These are phyloP conservation scores for Diloba caeruleocephala DNA, from an alignment of 2,888 invertebrate species.

Conservation along the genomic window DNA sequence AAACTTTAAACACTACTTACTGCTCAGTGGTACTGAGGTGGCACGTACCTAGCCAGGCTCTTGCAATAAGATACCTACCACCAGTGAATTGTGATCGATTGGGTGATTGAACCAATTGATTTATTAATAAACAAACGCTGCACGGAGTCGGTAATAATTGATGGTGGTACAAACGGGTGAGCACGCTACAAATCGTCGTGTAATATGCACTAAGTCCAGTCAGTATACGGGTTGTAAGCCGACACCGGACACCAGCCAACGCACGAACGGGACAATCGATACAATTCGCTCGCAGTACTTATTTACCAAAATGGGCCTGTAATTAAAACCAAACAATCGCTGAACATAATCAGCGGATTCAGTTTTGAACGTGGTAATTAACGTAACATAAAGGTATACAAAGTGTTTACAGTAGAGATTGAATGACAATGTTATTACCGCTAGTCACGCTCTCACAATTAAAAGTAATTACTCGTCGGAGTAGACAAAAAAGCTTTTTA, in stretches of 20 bases:
- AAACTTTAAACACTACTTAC: too few species aligned
- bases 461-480: constrained; percentile 6
- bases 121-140: constrained; percentile 38
- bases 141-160: constrained; percentile 33
- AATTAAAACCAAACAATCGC: constrained; percentile 72
- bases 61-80: too few species aligned
- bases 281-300: constrained; percentile 53
- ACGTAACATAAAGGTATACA: constrained; percentile 11
- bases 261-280: constrained; percentile 44
- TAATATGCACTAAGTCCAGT: constrained; percentile 39
- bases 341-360: constrained; percentile 57
- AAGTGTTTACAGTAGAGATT: constrained; percentile 5
- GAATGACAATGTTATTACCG: constrained; percentile 23
- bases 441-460: constrained; percentile 21
- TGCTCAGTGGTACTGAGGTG: too few species aligned
- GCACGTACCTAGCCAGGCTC: too few species aligned
- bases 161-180: constrained; percentile 12
- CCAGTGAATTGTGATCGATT: constrained; percentile 1
- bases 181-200: constrained; percentile 41
- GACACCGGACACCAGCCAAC: constrained; percentile 3
- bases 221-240: constrained; percentile 29
- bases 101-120: constrained; percentile 34
- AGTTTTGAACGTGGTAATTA: constrained; percentile 48
- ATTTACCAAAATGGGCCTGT: constrained; percentile 56
- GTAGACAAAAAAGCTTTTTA: not conserved